Evolutionary conservation across 2,113 vertebrate species (phyloP), one percentile per base, ranked within the genome.

Genomic region (Tringa solitaria): DNA sequence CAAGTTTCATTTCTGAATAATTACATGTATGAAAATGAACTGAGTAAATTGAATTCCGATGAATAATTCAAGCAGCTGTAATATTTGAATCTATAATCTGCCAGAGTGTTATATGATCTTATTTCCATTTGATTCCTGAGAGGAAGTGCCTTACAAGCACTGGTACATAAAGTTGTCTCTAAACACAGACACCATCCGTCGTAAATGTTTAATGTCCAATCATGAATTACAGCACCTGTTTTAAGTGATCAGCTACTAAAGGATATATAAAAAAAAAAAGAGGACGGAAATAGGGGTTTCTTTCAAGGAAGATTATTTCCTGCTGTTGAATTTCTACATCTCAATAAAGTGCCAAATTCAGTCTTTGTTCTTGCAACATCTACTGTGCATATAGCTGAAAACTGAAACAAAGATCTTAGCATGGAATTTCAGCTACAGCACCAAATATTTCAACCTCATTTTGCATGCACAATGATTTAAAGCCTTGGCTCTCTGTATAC

Each of bases 201-300:
- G 78, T 97, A 97, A 96, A 96, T 4, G 10, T 95, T 96, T 97
- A 96, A 97, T 85, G 95, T 94, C 75, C 69, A 93, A 94, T 96
- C 93, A 93, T 90, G 92, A 95, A 90, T 96, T 97, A 96, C 93
- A 97, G 95, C 83, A 95, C 93, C 94, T 97, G 95, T 96, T 97
- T 97, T 95, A 96, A 96, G 92, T 97, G 93, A 95, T 97, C 95
- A 96, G 95, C 95, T 97, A 96, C 93, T 93, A 96, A 96, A 97
- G 89, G 76, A 91, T 93, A 79, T 84, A 90, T 75, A 57, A 51
- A 85, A 84, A 61, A 65, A 64, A 81, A 90, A 92, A 64, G n/a
- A 91, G 76, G 65, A 93, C 23, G 73, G 93, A 96, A 97, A 97
- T 92, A 80, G n/a, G 59, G 21, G 37, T 80, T 97, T 95, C 82